Evolutionary conservation across 2,113 vertebrate genomes (phyloP).

Genomic region (Scopus umbretta): DNA sequence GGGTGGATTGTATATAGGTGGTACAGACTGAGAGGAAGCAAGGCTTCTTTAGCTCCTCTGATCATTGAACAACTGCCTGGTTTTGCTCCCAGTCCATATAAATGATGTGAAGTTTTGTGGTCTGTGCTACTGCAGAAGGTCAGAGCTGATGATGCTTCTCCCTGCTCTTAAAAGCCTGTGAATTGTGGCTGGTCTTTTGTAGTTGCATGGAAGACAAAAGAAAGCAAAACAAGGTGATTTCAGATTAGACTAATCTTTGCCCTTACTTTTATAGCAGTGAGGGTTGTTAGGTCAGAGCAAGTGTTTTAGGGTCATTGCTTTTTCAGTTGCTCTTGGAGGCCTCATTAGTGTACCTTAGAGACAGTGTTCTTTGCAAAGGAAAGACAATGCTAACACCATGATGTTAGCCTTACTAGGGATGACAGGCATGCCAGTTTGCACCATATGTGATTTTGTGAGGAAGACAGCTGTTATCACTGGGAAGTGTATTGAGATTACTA

Average conservation of each 20-base stretch:
- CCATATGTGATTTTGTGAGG: constrained; percentile 9
- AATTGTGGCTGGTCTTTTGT: neutral
- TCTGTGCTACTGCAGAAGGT: neutral
- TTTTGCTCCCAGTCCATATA: neutral
- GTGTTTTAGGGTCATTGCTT: neutral
- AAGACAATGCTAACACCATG: neutral
- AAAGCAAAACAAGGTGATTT: neutral
- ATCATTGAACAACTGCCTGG: neutral
- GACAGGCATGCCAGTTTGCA: neutral
- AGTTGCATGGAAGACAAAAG: neutral
- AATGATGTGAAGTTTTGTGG: neutral
- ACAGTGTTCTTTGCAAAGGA: neutral
- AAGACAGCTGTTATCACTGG: constrained; percentile 22
- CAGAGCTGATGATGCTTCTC: neutral
- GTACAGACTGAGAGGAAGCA: neutral
- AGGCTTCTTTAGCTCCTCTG: neutral
- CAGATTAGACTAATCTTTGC: neutral
- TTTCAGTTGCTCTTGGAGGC: neutral
- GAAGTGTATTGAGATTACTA: neutral
- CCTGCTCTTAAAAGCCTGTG: neutral
- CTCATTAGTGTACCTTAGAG: neutral
- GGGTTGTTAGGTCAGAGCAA: neutral
- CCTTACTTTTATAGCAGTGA: neutral
- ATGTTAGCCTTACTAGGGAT: neutral
- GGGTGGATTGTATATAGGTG: neutral